Evolutionary conservation across 2,113 vertebrate genomes (phyloP), one percentile per base, ranked within the genome.

Genomic region (Chunga burmeisteri): DNA sequence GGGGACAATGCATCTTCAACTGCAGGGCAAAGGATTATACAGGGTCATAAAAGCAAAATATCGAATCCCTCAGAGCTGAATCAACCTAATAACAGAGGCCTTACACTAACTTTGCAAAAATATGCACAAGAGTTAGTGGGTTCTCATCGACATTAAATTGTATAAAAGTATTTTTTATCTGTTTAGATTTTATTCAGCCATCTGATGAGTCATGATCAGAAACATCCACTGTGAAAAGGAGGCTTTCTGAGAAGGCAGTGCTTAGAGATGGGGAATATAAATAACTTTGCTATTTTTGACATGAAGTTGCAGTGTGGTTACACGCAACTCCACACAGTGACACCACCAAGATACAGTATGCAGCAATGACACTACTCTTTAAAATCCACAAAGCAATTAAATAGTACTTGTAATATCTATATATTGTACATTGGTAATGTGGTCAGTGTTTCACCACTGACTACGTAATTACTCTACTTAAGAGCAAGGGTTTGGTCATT

Each of bases 1-100:
- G 81, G 65, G 80, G 67, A 92, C 94, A 96, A 91, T 38, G 20
- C 46, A 74, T 85, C 74, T 93, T 95, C 55, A 96, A 82, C 83
- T 83, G 73, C 42, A 87, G 78, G 88, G 73, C 34, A 91, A 91
- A 83, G 84, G 71, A 86, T 93, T 86, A 68, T 25, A 56, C 8
- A 42, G 67, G 87, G 46, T 88, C 62, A 49, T 59, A 42, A 90
- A 96, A 93, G 71, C 29, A 91, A 96, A 88, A 72, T 16, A 16
- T 30, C 11, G 7, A 26, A 40, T 86, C 89, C 79, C 50, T 89
- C 50, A 68, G 66, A 90, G 52, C 23, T 59, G 36, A 38, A 94
- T 66, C 40, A n/a, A 26, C 32, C 29, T 32, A 68, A 36, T 42
- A 61, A 56, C 40, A 72, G 71, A 93, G 30, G 8, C 7, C 34